Conservation (phyloP, 92 coral and sea anemone genomes). For the Umimayanthus kanabou region DNA sequence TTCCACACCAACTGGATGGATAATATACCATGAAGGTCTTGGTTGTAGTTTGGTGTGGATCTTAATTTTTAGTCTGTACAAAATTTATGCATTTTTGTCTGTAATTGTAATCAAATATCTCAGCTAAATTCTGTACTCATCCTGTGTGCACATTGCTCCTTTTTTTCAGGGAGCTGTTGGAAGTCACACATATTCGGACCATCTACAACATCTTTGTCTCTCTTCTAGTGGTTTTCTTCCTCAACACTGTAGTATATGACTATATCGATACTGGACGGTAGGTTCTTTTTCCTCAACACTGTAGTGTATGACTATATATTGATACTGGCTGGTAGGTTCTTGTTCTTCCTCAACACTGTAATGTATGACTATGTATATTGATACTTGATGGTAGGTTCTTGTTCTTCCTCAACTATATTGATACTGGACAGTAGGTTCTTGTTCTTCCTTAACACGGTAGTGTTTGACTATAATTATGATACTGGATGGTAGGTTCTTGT, state of each 20-base stretch:
- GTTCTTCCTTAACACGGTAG: conserved; percentile 83
- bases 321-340: conserved; percentile 85
- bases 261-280: conserved; percentile 95
- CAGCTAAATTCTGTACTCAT: background rate
- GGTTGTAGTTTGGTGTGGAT: background rate
- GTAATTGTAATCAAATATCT: too few species aligned
- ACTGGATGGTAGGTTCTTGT: conserved; percentile 89
- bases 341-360: conserved; percentile 74
- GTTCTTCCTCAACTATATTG: too few species aligned
- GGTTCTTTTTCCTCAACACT: conserved; percentile 68
- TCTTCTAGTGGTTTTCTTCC: conserved; percentile 80
- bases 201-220: conserved; percentile 98
- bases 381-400: conserved; percentile 52
- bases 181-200: conserved; percentile 94
- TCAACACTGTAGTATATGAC: conserved; percentile 91
- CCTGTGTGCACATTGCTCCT: background rate
- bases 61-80: background rate
- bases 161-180: conserved; percentile 78
- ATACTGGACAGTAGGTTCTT: background rate
- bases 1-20: too few species aligned
- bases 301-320: conserved; percentile 88
- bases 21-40: background rate
- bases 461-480: conserved; percentile 94
- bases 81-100: too few species aligned
- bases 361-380: conserved; percentile 95